Percentiles rank a stretch among this genome's conserved stretches.
phyloP scores from a whole-genome alignment of 2,888 invertebrate genomes.

The Fragum sueziense region DNA sequence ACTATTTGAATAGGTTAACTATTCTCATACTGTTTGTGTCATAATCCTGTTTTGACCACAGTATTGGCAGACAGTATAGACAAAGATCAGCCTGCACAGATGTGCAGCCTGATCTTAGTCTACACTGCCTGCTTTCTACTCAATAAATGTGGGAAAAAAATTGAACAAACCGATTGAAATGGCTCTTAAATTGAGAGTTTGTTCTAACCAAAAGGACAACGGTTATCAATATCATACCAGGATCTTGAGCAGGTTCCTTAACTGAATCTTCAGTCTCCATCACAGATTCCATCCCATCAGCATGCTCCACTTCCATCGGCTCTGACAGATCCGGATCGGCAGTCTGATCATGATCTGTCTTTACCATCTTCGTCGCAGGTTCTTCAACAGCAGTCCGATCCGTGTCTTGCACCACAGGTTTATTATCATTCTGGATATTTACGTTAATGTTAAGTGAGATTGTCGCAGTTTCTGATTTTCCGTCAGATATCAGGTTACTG shows the following conservation, averaged over 20 bases:
- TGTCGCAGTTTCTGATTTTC: background rate
- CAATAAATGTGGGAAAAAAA: too few relatives aligned
- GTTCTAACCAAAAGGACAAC: too few relatives aligned
- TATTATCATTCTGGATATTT: constrained; percentile 43
- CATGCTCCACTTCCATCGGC: constrained; percentile 65
- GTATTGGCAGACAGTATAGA: too few relatives aligned
- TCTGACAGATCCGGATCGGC: constrained; percentile 40
- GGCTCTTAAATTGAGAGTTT: too few relatives aligned
- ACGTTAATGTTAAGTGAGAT: constrained; percentile 42
- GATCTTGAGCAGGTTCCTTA: constrained; percentile 26
- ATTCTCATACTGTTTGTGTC: too few relatives aligned
- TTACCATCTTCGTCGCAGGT: constrained; percentile 42
- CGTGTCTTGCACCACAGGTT: background rate
- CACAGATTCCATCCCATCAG: constrained; percentile 13
- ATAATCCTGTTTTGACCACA: too few relatives aligned
- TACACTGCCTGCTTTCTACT: too few relatives aligned
- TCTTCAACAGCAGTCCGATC: constrained; percentile 9
- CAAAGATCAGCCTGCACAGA: too few relatives aligned
- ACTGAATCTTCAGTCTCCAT: constrained; percentile 24
- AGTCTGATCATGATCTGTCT: constrained; percentile 31
- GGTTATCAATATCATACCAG: too few relatives aligned
- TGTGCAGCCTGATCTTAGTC: too few relatives aligned
- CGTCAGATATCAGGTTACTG: background rate
- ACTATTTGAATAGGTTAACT: too few relatives aligned
- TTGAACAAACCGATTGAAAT: too few relatives aligned